Evolutionary conservation across 2,113 vertebrate genomes (phyloP).

Genomic region (Athene noctua): DNA sequence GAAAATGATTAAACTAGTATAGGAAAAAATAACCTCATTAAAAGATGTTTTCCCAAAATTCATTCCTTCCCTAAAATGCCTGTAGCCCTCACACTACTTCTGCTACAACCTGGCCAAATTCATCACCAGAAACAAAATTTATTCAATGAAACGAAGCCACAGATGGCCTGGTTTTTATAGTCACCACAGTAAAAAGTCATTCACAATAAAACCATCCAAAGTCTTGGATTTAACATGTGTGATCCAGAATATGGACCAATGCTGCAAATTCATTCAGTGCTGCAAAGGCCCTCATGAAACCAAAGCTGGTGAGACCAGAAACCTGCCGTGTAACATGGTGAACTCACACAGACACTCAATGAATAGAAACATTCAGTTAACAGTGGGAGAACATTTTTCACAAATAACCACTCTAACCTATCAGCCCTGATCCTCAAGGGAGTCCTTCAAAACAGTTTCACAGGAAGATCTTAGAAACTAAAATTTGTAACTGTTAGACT

Average conservation of each 20-base stretch:
- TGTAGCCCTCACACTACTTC: neutral
- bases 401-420: neutral
- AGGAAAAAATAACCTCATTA: neutral
- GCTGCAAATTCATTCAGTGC: neutral
- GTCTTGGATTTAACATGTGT: neutral
- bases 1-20: neutral
- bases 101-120: neutral
- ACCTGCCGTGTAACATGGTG: neutral
- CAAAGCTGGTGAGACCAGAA: neutral
- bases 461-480: neutral
- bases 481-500: neutral
- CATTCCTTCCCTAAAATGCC: neutral
- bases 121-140: neutral
- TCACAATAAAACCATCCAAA: neutral
- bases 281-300: neutral
- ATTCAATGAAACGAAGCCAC: neutral
- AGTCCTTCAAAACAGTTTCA: neutral
- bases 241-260: neutral
- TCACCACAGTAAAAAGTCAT: neutral
- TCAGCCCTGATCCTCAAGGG: constrained; percentile 8
- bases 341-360: neutral
- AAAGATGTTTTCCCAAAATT: neutral
- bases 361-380: neutral
- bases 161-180: neutral
- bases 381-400: neutral